phyloP scores from a whole-genome alignment of 2,888 invertebrate species.

The Campoplex capitator region DNA sequence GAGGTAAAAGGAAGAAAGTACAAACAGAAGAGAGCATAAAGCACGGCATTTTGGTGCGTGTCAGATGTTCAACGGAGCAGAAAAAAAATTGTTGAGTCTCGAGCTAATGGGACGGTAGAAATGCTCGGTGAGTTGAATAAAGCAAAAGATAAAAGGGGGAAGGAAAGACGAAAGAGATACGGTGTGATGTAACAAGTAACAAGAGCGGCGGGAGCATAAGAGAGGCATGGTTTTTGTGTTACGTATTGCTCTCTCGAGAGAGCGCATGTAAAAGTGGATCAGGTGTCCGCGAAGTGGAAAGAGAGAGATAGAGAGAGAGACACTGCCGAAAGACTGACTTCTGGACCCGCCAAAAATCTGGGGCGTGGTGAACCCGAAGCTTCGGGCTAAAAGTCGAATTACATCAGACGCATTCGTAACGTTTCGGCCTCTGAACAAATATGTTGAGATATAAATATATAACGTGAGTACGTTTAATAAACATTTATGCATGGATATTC shows the following conservation, averaged over 20 bases:
- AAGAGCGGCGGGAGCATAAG: slow-evolving; percentile 56
- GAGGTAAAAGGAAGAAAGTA: slow-evolving; percentile 3
- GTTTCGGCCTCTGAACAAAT: slow-evolving; percentile 7
- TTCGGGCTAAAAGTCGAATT: slow-evolving; percentile 54
- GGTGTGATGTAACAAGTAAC: slow-evolving; percentile 63
- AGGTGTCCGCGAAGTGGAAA: slow-evolving; percentile 66
- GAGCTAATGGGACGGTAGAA: slow-evolving; percentile 44
- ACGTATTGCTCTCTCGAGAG: slow-evolving; percentile 56
- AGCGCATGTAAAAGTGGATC: slow-evolving; percentile 71
- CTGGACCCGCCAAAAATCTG: slow-evolving; percentile 70
- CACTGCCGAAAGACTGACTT: slow-evolving; percentile 44
- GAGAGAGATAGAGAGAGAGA: background rate
- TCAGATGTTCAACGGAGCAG: slow-evolving; percentile 8
- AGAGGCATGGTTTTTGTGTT: slow-evolving; percentile 50
- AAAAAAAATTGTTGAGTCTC: slow-evolving; percentile 32
- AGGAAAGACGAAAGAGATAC: slow-evolving; percentile 52
- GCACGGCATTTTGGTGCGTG: slow-evolving; percentile 12
- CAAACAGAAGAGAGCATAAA: slow-evolving; percentile 31
- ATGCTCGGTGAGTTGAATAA: slow-evolving; percentile 39
- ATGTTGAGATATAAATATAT: background rate
- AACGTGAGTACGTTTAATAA: background rate
- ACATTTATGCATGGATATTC: background rate
- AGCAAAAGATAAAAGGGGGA: slow-evolving; percentile 3
- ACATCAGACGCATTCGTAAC: slow-evolving; percentile 49
- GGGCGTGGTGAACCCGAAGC: slow-evolving; percentile 69